Evolutionary conservation across 2,888 invertebrate genomes (phyloP).

Genomic region (Xestia sexstrigata): DNA sequence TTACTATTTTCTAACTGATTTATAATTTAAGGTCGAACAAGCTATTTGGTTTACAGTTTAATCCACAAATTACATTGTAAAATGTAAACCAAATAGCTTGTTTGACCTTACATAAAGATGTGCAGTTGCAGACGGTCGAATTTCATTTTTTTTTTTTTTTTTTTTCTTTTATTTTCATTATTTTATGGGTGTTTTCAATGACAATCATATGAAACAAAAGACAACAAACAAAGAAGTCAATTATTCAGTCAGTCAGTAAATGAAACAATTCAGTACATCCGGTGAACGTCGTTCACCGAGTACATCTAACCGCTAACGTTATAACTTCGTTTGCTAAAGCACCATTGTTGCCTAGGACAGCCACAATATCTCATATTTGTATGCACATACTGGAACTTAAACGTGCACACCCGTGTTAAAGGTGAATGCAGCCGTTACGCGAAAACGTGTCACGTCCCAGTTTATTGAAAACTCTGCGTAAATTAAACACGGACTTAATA

Average conservation of each 20-base stretch:
- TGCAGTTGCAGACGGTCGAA: neutral
- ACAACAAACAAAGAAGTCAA: neutral
- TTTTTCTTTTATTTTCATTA: no score
- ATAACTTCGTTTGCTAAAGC: slow-evolving; percentile 14
- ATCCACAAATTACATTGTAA: no score
- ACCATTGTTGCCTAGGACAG: neutral
- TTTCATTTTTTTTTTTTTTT: neutral
- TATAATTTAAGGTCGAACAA: neutral
- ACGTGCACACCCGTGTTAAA: slow-evolving; percentile 23
- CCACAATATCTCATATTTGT: slow-evolving; percentile 28
- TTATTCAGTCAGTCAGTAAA: no score
- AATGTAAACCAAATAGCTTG: no score
- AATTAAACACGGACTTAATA: slow-evolving; percentile 10
- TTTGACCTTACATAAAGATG: no score
- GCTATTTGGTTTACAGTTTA: no score
- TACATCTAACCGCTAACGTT: slow-evolving; percentile 14
- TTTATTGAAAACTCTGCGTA: slow-evolving; percentile 43
- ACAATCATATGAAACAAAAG: neutral
- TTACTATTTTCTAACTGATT: neutral
- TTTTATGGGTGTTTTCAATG: neutral
- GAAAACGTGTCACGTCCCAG: slow-evolving; percentile 32
- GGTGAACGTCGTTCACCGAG: no score
- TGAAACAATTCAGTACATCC: neutral
- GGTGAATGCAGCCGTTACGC: slow-evolving; percentile 26
- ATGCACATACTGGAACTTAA: slow-evolving; percentile 49